A percentile compares a stretch with the other conserved stretches of the same genome.
Evolutionary conservation across 2,113 vertebrate species (phyloP).

Genomic region (Piaya cayana): DNA sequence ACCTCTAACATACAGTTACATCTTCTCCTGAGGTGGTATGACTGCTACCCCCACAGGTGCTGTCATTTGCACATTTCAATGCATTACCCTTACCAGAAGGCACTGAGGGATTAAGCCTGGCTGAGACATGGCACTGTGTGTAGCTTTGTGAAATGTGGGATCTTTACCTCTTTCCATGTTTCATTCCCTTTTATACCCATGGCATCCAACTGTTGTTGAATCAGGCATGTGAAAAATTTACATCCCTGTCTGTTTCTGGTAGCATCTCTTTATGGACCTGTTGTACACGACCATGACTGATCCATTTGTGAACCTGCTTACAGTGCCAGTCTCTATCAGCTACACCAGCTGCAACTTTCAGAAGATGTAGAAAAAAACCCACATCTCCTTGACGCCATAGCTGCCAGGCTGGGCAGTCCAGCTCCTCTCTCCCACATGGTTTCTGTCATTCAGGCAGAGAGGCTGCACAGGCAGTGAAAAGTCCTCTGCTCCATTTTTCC

Average conservation of each 20-base stretch:
- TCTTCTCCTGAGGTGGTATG: too few species aligned
- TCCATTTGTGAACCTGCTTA: not conserved
- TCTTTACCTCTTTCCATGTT: not conserved
- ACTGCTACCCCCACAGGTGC: too few species aligned
- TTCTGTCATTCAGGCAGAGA: not conserved
- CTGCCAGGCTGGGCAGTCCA: not conserved
- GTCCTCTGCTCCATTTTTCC: not conserved
- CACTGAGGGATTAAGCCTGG: not conserved
- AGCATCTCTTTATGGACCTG: not conserved
- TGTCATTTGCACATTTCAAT: too few species aligned
- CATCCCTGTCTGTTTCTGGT: not conserved
- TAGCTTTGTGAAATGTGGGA: not conserved
- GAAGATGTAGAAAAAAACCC: not conserved
- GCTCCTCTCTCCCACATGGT: not conserved
- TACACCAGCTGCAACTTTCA: not conserved
- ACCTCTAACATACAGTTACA: not conserved
- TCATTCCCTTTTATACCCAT: not conserved
- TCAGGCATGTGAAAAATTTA: not conserved
- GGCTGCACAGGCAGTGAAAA: not conserved
- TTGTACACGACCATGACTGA: not conserved
- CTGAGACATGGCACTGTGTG: not conserved
- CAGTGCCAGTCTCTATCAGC: not conserved
- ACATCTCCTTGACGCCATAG: not conserved
- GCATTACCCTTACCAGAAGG: too few species aligned
- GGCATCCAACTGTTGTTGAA: not conserved